Evolutionary conservation across 92 coral and sea anemone species (phyloP).

Genomic region (Porites lobata): DNA sequence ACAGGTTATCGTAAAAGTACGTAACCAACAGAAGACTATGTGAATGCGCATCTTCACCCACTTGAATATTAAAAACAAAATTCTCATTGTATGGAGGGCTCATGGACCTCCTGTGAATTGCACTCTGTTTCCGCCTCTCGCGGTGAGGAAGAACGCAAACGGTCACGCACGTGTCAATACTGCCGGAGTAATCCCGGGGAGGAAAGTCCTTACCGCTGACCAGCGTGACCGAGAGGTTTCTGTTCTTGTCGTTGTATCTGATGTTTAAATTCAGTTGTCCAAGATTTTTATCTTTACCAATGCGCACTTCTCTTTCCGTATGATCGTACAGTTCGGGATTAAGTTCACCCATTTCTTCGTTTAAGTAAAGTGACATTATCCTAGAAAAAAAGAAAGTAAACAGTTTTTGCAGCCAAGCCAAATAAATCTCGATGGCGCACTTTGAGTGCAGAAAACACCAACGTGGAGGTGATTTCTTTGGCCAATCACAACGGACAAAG

Average conservation of each 20-base stretch:
- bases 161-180: slow-evolving; percentile 92
- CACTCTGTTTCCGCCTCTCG: slow-evolving; percentile 84
- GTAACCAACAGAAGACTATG: slow-evolving; percentile 74
- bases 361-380: slow-evolving; percentile 78
- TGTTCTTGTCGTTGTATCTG: slow-evolving; percentile 77
- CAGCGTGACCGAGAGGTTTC: slow-evolving; percentile 72
- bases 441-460: too few relatives aligned
- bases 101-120: slow-evolving; percentile 85
- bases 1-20: slow-evolving; percentile 81
- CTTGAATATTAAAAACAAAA: slow-evolving; percentile 75
- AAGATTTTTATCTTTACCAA: slow-evolving; percentile 68
- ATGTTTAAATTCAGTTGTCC: slow-evolving; percentile 77
- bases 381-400: slow-evolving; percentile 26
- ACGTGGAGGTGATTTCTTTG: too few relatives aligned
- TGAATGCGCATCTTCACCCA: slow-evolving; percentile 81
- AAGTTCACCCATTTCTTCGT: slow-evolving; percentile 74
- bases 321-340: slow-evolving; percentile 75
- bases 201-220: slow-evolving; percentile 87
- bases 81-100: slow-evolving; percentile 87
- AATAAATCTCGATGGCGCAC: too few relatives aligned
- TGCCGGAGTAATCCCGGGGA: slow-evolving; percentile 88
- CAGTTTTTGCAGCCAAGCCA: neutral
- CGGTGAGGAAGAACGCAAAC: slow-evolving; percentile 89
- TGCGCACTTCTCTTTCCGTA: slow-evolving; percentile 60
- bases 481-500: too few relatives aligned